Evolutionary conservation across 2,888 invertebrate genomes (phyloP), one percentile per base, ranked within the genome.

Genomic region (Thecocarcelia acutangulata): DNA sequence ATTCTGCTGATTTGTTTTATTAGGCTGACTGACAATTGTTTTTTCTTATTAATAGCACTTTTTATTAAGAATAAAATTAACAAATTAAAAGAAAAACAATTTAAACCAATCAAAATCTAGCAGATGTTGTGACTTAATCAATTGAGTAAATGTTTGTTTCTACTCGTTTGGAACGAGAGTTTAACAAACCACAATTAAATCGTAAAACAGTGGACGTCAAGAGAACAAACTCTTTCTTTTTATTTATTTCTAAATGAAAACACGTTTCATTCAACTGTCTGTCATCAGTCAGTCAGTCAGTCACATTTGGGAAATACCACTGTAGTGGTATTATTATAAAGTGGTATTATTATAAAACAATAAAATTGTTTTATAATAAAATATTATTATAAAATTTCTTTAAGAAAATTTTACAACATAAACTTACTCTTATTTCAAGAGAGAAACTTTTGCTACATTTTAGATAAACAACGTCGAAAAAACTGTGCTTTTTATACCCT

Each of bases 41-140:
- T 63, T 73, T 33, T 9, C 33, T 33, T 64, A 64, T 58, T 77
- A 63, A 37, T 59, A 46, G 52, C 44, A 50, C 24, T 58, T 70
- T 72, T 61, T 59, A 24, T 58, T 72, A 12, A 13, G 44, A 50
- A 69, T 66, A 33, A 33, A 33, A 5, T n/a, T n/a, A 33, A 5
- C 5, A 33, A 1, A 1, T 48, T 44, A 58, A 74, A 77, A 69
- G 21, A 37, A 68, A 77, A 77, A 77, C 48, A 81, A 74, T 77
- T 77, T 77, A 64, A 80, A 52, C 75, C 75, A 80, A 81, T 81
- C 69, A 73, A 63, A 77, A 81, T 58, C 46, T 58, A 28, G 68
- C 69, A 69, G 56, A 50, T 19, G 48, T 59, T 68, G 66, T 42
- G 44, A 66, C 69, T 80, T 76, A 76, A 75, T 66, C 68, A 81